A percentile compares a stretch with the other conserved stretches of the same genome.
Evolutionary conservation across 2,797 vertebrate species (phyloP).

Genomic region (Sus cebifrons): DNA sequence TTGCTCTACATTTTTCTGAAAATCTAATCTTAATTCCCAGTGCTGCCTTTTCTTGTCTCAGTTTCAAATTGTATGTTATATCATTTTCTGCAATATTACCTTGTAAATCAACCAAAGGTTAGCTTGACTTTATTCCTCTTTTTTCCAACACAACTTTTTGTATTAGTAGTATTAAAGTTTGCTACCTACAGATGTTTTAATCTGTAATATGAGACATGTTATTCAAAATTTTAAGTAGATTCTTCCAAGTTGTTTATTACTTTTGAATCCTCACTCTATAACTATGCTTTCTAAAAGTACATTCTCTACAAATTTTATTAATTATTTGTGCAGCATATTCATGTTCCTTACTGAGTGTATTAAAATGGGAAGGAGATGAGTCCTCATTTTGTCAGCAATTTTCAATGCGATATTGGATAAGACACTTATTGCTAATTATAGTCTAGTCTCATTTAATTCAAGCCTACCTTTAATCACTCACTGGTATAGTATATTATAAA

Average conservation of each 20-base stretch:
- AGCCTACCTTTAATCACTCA: neutral
- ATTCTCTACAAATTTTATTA: conserved; percentile 49
- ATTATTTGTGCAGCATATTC: conserved; percentile 5
- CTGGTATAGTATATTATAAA: neutral
- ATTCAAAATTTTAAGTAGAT: conserved; percentile 25
- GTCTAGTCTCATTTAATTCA: conserved; percentile 51
- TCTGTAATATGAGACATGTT: conserved; percentile 12
- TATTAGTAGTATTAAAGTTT: neutral
- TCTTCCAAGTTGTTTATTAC: conserved; percentile 45
- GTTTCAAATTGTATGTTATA: neutral
- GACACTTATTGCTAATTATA: conserved; percentile 26
- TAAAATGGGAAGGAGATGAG: conserved; percentile 18
- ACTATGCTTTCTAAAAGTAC: conserved; percentile 55
- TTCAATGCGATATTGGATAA: conserved; percentile 33
- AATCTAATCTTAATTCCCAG: conserved; percentile 23
- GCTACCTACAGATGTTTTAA: neutral
- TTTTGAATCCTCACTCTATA: conserved; percentile 10
- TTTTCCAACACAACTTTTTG: conserved; percentile 18
- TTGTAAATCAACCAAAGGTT: conserved; percentile 58
- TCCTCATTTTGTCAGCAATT: conserved; percentile 25
- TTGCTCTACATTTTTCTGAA: conserved; percentile 54
- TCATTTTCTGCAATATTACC: conserved; percentile 37
- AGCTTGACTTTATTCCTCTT: conserved; percentile 54
- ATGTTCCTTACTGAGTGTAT: neutral
- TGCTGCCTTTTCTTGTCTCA: conserved; percentile 23